These are phyloP conservation scores for Cynopterus brachyotis DNA, from an alignment of 2,113 vertebrate genomes.

Conservation along the genomic window DNA sequence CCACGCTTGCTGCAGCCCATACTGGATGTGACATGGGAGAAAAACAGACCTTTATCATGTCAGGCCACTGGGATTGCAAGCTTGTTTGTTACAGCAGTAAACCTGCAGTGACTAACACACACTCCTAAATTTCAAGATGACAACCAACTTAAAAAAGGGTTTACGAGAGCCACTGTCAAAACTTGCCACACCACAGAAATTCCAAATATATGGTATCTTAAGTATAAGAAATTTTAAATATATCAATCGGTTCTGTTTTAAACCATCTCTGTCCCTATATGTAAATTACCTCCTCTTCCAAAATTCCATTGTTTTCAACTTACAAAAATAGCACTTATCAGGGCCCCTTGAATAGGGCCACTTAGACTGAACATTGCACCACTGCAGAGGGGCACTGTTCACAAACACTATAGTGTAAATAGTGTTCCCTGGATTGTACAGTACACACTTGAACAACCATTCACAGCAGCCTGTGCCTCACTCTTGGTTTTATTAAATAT, in stretches of 20 bases:
- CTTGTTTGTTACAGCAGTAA: background rate
- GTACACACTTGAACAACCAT: background rate
- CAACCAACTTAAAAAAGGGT: background rate
- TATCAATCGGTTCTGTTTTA: background rate
- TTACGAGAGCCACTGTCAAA: constrained; percentile 9
- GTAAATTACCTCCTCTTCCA: background rate
- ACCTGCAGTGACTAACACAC: background rate
- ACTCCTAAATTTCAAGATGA: constrained; percentile 6
- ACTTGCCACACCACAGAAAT: background rate
- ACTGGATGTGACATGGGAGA: background rate
- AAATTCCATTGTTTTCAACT: constrained; percentile 10
- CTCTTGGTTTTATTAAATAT: background rate
- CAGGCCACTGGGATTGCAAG: background rate
- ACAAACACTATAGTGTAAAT: background rate
- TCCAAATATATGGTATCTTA: background rate
- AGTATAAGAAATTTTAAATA: background rate
- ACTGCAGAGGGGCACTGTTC: background rate
- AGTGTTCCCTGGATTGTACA: background rate
- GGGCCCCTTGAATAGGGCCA: background rate
- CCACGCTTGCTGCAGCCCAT: background rate
- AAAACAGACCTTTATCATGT: background rate
- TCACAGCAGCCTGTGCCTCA: background rate
- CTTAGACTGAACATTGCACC: background rate
- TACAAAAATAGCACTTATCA: background rate
- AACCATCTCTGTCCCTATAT: background rate